phyloP scores from a whole-genome alignment of 2,888 invertebrate species.

The Desoria tigrina region DNA sequence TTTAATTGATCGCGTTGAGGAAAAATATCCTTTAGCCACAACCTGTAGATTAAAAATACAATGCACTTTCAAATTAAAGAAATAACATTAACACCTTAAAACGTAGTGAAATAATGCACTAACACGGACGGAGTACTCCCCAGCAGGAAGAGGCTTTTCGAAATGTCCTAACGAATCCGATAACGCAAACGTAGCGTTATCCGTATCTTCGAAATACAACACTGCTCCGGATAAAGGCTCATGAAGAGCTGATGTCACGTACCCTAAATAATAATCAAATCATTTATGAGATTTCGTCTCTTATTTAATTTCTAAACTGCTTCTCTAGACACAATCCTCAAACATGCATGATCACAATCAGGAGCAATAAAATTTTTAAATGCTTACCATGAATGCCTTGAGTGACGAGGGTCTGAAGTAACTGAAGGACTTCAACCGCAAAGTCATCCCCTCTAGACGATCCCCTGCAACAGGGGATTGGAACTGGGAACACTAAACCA shows the following conservation, averaged over 20 bases:
- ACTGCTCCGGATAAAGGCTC: slow-evolving; percentile 47
- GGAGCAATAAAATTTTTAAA: slow-evolving; percentile 1
- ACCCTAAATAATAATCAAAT: slow-evolving; percentile 35
- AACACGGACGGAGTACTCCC: slow-evolving; percentile 41
- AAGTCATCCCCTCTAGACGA: slow-evolving; percentile 24
- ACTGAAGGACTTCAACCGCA: slow-evolving; percentile 26
- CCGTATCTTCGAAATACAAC: slow-evolving; percentile 36
- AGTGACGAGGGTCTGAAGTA: slow-evolving; percentile 29
- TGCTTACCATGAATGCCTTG: slow-evolving; percentile 40
- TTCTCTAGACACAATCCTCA: neutral
- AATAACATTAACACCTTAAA: slow-evolving; percentile 5
- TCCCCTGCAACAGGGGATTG: slow-evolving; percentile 33
- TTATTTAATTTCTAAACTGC: too few relatives aligned
- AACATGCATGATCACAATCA: neutral
- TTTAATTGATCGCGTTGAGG: slow-evolving; percentile 61
- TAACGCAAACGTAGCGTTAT: slow-evolving; percentile 38
- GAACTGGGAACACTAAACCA: slow-evolving; percentile 35
- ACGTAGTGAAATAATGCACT: slow-evolving; percentile 7
- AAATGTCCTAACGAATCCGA: slow-evolving; percentile 51
- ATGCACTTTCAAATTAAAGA: neutral
- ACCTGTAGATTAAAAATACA: slow-evolving; percentile 56
- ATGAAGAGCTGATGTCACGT: slow-evolving; percentile 45
- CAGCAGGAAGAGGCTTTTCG: slow-evolving; percentile 47
- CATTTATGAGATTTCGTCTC: too few relatives aligned
- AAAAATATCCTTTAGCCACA: slow-evolving; percentile 64